Conservation (phyloP, 2,888 invertebrate genomes). For the Drosophila seclusa region DNA sequence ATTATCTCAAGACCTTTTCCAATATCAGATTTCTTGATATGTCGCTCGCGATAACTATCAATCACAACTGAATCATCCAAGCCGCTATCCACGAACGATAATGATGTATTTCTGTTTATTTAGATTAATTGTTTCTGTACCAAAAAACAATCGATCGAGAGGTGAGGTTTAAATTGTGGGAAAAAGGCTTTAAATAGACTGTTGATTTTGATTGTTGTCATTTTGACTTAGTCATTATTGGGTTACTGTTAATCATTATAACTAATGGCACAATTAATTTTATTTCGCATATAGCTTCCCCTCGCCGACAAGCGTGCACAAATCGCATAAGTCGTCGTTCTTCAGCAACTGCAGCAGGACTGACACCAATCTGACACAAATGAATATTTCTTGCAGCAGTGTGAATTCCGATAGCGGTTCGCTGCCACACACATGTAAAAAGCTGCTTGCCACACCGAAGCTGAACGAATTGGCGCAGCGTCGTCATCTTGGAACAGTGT, state of each 20-base stretch:
- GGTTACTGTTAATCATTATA: too few species aligned
- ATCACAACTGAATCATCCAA: slow-evolving; percentile 25
- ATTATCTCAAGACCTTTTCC: slow-evolving; percentile 95
- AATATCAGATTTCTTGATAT: slow-evolving; percentile 89
- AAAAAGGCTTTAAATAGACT: not conserved
- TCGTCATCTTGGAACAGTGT: slow-evolving; percentile 2
- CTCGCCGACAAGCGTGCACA: slow-evolving; percentile 75
- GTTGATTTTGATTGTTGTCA: not conserved
- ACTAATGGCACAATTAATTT: slow-evolving; percentile 14
- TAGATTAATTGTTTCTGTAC: too few species aligned
- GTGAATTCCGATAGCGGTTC: slow-evolving; percentile 7
- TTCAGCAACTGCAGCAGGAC: slow-evolving; percentile 1
- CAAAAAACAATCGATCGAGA: not conserved
- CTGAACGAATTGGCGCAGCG: slow-evolving; percentile 6
- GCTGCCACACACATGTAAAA: slow-evolving; percentile 24
- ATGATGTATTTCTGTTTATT: too few species aligned
- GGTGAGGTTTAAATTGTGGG: not conserved
- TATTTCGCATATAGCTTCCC: slow-evolving; percentile 74
- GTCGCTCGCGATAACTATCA: slow-evolving; percentile 82
- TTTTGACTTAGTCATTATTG: not conserved
- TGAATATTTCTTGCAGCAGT: slow-evolving; percentile 8
- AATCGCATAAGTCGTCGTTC: slow-evolving; percentile 53
- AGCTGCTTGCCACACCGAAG: slow-evolving; percentile 53
- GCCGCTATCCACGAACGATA: too few species aligned
- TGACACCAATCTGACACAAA: not conserved